Evolutionary conservation across 64 coral and sea anemone genomes (phyloP), one percentile per base, ranked within the genome.

Genomic region (Catalaphyllia jardinei): DNA sequence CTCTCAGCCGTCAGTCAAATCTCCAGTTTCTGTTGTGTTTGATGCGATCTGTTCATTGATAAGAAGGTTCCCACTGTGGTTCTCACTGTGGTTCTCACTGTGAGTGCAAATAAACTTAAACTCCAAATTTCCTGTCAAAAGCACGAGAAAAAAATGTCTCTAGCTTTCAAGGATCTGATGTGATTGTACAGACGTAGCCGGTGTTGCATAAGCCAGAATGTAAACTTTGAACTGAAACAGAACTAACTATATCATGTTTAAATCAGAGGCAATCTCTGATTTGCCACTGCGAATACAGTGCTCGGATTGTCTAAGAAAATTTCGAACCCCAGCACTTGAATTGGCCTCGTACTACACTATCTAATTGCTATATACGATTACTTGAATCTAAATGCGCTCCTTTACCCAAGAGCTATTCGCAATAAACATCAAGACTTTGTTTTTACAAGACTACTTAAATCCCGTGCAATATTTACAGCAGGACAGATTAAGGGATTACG

Each of bases 401-500:
- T 71, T 83, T 33, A 15, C 59, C 35, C 61, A 33, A 83, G 62
- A 65, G 60, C 63, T 42, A 16, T 22, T 0, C 8, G 81, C 33
- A 25, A 22, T 69, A 28, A 25, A 51, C 81, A 51, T 49, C 19
- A 84, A 71, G 9, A 85, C 3, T 50, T 67, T 85, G 63, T 85
- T 85, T 85, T 62, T 85, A 71, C 61, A 85, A 71, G 15, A 20
- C 24, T 50, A 85, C 19, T 85, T 71, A 65, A 49, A 69, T 42
- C 49, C 71, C 20, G 24, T 85, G 63, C 22, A 50, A 51, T 85
- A 50, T 85, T 69, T 85, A 85, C 33, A 28, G 62, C 81, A 71
- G 38, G 62, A 27, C 33, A 71, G 81, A 85, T 85, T 85, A 85
- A 85, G 7, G 62, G 81, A 85, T 85, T 85, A 71, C 14, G 22